phyloP scores from a whole-genome alignment of 2,113 vertebrate species.

The zebrafish (Danio rerio) region GRCz12tu NC_133184.1:39931001-39931500 shows the following conservation, averaged over 20 bases:
- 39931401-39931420: constrained; percentile 11
- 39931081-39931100: too few species aligned
- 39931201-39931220: background rate
- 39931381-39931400: background rate
- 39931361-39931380: background rate
- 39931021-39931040: too few species aligned
- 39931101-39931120: too few species aligned
- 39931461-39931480: background rate
- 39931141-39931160: too few species aligned
- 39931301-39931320: constrained; percentile 4
- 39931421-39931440: background rate
- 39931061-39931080: too few species aligned
- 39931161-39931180: too few species aligned
- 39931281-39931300: background rate
- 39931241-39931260: background rate
- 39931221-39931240: background rate
- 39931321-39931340: background rate
- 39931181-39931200: too few species aligned
- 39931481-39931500: background rate
- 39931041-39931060: too few species aligned
- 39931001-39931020: too few species aligned
- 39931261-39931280: background rate
- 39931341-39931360: constrained; percentile 2
- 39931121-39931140: too few species aligned
- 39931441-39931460: background rate